phyloP scores from a whole-genome alignment of 2,113 vertebrate species.

The Platanista minor region DNA sequence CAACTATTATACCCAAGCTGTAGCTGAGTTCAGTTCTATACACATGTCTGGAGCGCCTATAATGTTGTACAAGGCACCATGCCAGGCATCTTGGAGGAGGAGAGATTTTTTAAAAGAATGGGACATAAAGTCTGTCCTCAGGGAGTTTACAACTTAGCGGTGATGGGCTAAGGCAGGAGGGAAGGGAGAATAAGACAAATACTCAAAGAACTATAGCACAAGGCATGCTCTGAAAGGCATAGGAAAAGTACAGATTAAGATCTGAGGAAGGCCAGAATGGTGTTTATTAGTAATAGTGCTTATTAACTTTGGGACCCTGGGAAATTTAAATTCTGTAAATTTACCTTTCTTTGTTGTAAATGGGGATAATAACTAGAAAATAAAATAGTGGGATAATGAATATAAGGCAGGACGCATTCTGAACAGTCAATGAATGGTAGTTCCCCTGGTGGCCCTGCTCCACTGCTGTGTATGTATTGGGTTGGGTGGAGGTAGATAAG shows the following conservation, averaged over 20 bases:
- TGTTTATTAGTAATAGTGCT: not conserved
- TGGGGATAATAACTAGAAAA: not conserved
- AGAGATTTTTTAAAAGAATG: not conserved
- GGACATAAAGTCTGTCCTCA: not conserved
- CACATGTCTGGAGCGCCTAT: not conserved
- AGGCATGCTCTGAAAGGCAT: not conserved
- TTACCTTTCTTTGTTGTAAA: conserved; percentile 9
- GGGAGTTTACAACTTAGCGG: conserved; percentile 13
- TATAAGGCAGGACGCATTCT: not conserved
- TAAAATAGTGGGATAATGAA: not conserved
- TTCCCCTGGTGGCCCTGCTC: not conserved
- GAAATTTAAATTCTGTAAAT: not conserved
- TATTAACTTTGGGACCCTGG: not conserved
- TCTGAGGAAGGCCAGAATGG: not conserved
- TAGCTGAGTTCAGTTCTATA: not conserved
- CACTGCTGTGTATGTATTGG: not conserved
- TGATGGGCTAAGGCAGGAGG: not conserved
- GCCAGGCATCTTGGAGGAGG: not conserved
- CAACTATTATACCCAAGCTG: not conserved
- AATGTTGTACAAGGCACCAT: not conserved
- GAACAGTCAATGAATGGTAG: not conserved
- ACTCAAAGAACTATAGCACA: not conserved
- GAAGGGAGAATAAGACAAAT: not conserved
- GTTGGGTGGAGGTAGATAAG: not conserved
- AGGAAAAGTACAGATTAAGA: not conserved